Percentiles rank a stretch among this genome's conserved stretches.
phyloP scores from a whole-genome alignment of 2,797 vertebrate genomes.

The Notamacropus eugenii region DNA sequence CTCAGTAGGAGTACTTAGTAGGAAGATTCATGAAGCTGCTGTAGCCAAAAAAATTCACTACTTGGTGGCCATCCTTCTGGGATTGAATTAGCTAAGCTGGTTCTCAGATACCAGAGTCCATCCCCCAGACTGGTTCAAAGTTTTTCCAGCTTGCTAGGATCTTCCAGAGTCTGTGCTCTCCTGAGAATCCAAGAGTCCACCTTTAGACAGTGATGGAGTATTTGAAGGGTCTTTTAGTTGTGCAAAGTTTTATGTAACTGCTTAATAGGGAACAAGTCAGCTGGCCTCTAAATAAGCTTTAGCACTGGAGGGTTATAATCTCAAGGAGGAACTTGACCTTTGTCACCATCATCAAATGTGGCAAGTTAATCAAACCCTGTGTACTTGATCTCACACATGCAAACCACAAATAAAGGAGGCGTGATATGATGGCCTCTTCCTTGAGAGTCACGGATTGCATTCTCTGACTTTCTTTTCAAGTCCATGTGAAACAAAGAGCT shows the following conservation, averaged over 20 bases:
- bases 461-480: not conserved
- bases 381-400: not conserved
- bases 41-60: not conserved
- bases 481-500: not conserved
- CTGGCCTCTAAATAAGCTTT: constrained; percentile 54
- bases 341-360: constrained; percentile 43
- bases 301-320: constrained; percentile 61
- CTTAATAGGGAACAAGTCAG: constrained; percentile 56
- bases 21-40: not conserved
- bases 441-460: not conserved
- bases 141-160: not conserved
- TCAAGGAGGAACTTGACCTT: constrained; percentile 75
- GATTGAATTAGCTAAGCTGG: not conserved
- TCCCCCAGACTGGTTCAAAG: not conserved
- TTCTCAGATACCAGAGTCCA: not conserved
- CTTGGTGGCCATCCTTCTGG: not conserved
- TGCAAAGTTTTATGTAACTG: constrained; percentile 67
- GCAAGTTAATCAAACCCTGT: not conserved
- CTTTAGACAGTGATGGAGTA: not conserved
- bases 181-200: not conserved
- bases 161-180: not conserved
- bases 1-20: not conserved
- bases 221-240: not conserved
- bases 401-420: not conserved
- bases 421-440: not conserved